phyloP scores from a whole-genome alignment of 2,797 vertebrate genomes.

The Rhinophrynus dorsalis region DNA sequence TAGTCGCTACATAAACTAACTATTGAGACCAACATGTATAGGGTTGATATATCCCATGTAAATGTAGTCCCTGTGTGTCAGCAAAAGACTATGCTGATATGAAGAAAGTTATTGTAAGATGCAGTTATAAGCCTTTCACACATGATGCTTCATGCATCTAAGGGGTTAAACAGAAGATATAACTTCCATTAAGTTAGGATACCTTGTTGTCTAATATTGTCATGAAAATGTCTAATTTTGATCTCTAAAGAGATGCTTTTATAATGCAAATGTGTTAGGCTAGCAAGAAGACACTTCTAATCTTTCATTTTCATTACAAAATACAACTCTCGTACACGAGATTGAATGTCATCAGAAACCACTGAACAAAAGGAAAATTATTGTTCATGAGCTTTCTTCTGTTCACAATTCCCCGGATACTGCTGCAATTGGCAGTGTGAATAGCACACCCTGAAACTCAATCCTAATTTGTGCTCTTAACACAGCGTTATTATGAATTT shows the following conservation, averaged over 20 bases:
- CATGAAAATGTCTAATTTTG: neutral
- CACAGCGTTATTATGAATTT: slow-evolving; percentile 13
- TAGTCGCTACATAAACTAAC: no score
- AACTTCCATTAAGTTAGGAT: no score
- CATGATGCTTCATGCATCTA: no score
- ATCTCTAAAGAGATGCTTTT: neutral
- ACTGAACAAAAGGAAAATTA: slow-evolving; percentile 19
- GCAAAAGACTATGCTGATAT: no score
- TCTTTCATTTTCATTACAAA: slow-evolving; percentile 30
- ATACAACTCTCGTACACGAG: slow-evolving; percentile 3
- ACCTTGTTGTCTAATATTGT: neutral
- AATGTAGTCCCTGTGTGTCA: no score
- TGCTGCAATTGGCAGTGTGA: slow-evolving; percentile 16
- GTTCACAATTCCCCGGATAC: slow-evolving; percentile 23
- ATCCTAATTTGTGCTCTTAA: slow-evolving; percentile 31
- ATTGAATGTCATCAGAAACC: slow-evolving; percentile 27
- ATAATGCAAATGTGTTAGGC: slow-evolving; percentile 21
- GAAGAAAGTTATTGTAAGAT: no score
- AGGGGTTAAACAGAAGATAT: no score
- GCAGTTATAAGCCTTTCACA: no score
- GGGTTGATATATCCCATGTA: no score
- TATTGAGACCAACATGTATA: no score
- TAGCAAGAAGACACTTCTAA: slow-evolving; percentile 5
- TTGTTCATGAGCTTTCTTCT: slow-evolving; percentile 12
- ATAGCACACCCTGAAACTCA: slow-evolving; percentile 30